These are phyloP conservation scores for Syrmaticus mikado DNA, from an alignment of 2,113 vertebrate species.

Conservation along the genomic window DNA sequence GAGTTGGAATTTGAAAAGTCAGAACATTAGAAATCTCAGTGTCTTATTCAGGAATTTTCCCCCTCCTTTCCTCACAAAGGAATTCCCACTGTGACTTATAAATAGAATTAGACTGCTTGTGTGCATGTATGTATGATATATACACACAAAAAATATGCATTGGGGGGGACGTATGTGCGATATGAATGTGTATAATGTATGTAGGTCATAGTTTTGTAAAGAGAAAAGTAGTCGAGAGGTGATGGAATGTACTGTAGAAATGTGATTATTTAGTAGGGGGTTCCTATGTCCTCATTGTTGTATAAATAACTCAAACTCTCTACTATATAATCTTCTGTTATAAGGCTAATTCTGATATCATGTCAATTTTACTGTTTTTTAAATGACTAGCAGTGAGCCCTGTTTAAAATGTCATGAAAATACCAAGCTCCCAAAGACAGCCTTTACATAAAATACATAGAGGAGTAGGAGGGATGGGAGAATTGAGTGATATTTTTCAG, in stretches of 20 bases:
- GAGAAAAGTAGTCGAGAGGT: constrained; percentile 75
- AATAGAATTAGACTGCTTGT: constrained; percentile 81
- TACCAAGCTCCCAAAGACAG: constrained; percentile 75
- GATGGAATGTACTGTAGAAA: constrained; percentile 80
- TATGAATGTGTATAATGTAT: constrained; percentile 78
- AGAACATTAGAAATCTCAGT: constrained; percentile 78
- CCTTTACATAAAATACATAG: constrained; percentile 59
- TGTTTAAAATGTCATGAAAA: constrained; percentile 77
- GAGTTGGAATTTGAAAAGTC: constrained; percentile 80
- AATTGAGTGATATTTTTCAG: constrained; percentile 1
- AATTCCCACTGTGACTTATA: constrained; percentile 87
- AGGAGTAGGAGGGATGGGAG: not conserved
- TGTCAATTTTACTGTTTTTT: constrained; percentile 67
- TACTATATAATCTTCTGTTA: constrained; percentile 74
- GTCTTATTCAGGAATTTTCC: constrained; percentile 82
- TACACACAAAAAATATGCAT: constrained; percentile 82
- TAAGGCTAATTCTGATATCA: constrained; percentile 84
- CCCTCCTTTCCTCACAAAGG: constrained; percentile 80
- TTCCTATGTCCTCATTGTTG: constrained; percentile 75
- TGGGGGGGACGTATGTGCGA: constrained; percentile 78
- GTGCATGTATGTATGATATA: constrained; percentile 81
- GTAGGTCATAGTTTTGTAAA: constrained; percentile 75
- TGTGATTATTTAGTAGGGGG: constrained; percentile 76
- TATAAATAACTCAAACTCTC: constrained; percentile 77
- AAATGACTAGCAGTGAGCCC: constrained; percentile 63